Percentiles rank a stretch among this genome's conserved stretches.
These are phyloP conservation scores for Notolepis coatsorum DNA, from an alignment of 2,797 vertebrate genomes.

Conservation along the genomic window DNA sequence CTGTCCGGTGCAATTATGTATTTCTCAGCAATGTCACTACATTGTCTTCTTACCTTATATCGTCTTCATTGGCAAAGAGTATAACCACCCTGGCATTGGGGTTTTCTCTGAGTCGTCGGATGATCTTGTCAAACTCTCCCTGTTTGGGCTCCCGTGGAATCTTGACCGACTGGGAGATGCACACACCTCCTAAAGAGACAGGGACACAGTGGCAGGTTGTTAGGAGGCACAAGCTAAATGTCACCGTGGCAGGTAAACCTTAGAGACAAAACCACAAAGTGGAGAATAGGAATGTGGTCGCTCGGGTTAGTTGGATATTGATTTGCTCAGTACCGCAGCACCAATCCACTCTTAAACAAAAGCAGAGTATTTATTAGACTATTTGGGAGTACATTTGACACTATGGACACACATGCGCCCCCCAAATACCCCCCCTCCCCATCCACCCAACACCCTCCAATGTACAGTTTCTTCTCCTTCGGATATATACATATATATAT, in stretches of 20 bases:
- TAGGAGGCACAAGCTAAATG: not conserved
- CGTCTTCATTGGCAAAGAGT: slow-evolving; percentile 97
- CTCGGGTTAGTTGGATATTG: no score
- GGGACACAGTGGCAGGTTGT: slow-evolving; percentile 10
- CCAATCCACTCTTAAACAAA: no score
- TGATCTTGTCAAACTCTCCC: slow-evolving; percentile 96
- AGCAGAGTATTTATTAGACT: no score
- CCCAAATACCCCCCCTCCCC: no score
- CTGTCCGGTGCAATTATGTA: slow-evolving; percentile 11
- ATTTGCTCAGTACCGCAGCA: no score
- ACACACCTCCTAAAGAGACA: slow-evolving; percentile 87
- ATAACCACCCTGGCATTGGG: slow-evolving; percentile 93
- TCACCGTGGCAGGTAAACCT: not conserved
- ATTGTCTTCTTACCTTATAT: slow-evolving; percentile 88
- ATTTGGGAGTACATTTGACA: no score
- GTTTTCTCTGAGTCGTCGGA: slow-evolving; percentile 93
- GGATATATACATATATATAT: no score
- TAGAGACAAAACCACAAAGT: no score
- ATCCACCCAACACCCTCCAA: no score
- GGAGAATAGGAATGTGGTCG: no score
- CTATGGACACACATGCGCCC: no score
- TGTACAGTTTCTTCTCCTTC: no score
- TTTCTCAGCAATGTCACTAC: slow-evolving; percentile 27
- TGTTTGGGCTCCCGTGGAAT: slow-evolving; percentile 93
- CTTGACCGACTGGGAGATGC: slow-evolving; percentile 96